These are phyloP conservation scores for Silurus glanis DNA, from an alignment of 2,113 vertebrate genomes.

Conservation along the genomic window DNA sequence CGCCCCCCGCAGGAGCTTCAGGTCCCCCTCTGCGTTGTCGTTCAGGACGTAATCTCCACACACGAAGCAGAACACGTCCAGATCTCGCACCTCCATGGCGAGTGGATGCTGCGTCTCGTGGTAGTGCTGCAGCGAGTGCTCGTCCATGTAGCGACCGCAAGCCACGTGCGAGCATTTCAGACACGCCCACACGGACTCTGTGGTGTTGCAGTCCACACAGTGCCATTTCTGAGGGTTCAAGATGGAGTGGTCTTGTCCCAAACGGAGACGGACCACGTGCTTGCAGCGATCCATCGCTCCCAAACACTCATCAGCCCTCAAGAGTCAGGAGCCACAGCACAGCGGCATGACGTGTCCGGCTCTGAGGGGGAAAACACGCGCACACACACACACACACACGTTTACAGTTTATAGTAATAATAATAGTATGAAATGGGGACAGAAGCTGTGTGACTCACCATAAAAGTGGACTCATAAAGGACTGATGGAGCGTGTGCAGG, in stretches of 20 bases:
- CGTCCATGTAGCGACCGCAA: slow-evolving; percentile 91
- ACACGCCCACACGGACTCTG: slow-evolving; percentile 94
- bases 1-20: slow-evolving; percentile 90
- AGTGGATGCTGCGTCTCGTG: slow-evolving; percentile 86
- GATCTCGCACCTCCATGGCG: slow-evolving; percentile 94
- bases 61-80: slow-evolving; percentile 95
- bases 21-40: slow-evolving; percentile 92
- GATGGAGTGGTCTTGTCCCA: slow-evolving; percentile 96
- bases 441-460: slow-evolving; percentile 13
- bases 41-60: slow-evolving; percentile 97
- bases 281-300: slow-evolving; percentile 95
- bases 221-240: slow-evolving; percentile 98
- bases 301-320: slow-evolving; percentile 72
- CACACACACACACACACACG: background rate
- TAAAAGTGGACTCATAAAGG: slow-evolving; percentile 30
- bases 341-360: slow-evolving; percentile 61
- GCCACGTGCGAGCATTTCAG: slow-evolving; percentile 97
- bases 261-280: slow-evolving; percentile 93
- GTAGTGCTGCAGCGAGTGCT: slow-evolving; percentile 92
- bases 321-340: slow-evolving; percentile 69
- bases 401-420: background rate
- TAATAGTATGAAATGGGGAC: background rate
- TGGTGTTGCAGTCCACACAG: slow-evolving; percentile 89
- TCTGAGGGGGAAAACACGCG: slow-evolving; percentile 52
- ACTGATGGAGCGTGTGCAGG: background rate